phyloP scores from a whole-genome alignment of 2,797 vertebrate species.

The Microchirus variegatus region DNA sequence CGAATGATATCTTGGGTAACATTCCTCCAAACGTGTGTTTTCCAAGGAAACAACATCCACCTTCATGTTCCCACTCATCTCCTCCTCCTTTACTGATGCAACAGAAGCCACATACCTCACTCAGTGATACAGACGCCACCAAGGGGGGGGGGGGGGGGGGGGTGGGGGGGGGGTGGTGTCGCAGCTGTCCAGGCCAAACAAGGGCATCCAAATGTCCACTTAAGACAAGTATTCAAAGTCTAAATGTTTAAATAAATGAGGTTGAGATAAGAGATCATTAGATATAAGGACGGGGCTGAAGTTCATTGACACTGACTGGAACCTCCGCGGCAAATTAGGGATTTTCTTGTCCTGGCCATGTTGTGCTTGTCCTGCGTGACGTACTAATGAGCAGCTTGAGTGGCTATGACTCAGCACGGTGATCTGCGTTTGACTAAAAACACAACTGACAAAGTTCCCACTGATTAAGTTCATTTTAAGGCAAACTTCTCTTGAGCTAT shows the following conservation, averaged over 20 bases:
- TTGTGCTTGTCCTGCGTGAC: slow-evolving; percentile 41
- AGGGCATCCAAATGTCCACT: background rate
- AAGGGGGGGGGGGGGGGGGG: no score
- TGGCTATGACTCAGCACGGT: slow-evolving; percentile 56
- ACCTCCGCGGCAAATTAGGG: background rate
- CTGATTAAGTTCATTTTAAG: slow-evolving; percentile 26
- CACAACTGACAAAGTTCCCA: slow-evolving; percentile 24
- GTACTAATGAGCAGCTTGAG: slow-evolving; percentile 25
- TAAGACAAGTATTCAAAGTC: no score
- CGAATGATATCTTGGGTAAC: slow-evolving; percentile 5
- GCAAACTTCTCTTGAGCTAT: slow-evolving; percentile 6
- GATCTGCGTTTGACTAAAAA: slow-evolving; percentile 46
- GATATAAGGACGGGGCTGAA: no score
- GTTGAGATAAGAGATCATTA: no score
- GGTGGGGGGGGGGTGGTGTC: no score
- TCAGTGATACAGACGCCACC: slow-evolving; percentile 33
- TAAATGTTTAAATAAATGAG: no score
- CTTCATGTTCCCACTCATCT: background rate
- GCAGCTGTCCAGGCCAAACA: background rate
- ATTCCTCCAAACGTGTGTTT: slow-evolving; percentile 18
- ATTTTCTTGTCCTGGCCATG: slow-evolving; percentile 22
- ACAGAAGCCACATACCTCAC: slow-evolving; percentile 29
- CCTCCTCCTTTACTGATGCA: slow-evolving; percentile 40
- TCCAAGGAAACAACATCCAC: slow-evolving; percentile 14
- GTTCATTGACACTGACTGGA: no score